A percentile compares a stretch with the other conserved stretches of the same genome.
These are phyloP conservation scores for Anoura caudifer DNA, from an alignment of 2,113 vertebrate species.

Conservation along the genomic window DNA sequence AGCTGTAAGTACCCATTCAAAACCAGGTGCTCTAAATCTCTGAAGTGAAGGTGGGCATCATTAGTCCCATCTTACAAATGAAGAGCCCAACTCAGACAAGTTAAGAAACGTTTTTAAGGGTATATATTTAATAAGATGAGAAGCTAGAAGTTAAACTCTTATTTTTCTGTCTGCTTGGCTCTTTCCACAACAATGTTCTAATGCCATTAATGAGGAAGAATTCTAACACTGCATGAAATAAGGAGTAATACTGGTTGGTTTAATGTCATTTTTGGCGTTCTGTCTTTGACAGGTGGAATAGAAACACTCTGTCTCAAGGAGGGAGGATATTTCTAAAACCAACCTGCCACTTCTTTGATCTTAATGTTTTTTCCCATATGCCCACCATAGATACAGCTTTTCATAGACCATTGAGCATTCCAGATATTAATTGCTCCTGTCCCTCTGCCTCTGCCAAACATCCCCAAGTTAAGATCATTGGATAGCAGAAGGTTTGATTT, in stretches of 20 bases:
- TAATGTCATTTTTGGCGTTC: background rate
- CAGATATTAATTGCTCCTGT: slow-evolving; percentile 59
- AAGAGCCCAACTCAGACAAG: background rate
- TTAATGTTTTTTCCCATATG: background rate
- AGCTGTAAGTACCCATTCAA: background rate
- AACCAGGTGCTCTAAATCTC: background rate
- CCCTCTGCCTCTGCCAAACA: background rate
- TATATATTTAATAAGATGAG: background rate
- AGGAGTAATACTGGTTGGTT: background rate
- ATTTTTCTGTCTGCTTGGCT: background rate
- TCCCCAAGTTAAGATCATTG: slow-evolving; percentile 43
- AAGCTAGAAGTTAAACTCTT: background rate
- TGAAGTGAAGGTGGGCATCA: background rate
- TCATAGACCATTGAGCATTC: background rate
- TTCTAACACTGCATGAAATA: background rate
- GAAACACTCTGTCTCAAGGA: background rate
- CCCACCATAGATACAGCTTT: background rate
- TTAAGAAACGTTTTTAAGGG: background rate
- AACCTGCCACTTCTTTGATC: background rate
- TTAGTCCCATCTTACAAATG: background rate
- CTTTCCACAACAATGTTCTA: background rate
- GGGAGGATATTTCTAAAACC: background rate
- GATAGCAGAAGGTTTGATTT: slow-evolving; percentile 34
- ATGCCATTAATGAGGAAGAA: background rate
- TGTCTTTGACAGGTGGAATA: background rate